Percentiles rank a stretch among this genome's conserved stretches.
Evolutionary conservation across 2,113 vertebrate genomes (phyloP).

Genomic region (Aix galericulata): DNA sequence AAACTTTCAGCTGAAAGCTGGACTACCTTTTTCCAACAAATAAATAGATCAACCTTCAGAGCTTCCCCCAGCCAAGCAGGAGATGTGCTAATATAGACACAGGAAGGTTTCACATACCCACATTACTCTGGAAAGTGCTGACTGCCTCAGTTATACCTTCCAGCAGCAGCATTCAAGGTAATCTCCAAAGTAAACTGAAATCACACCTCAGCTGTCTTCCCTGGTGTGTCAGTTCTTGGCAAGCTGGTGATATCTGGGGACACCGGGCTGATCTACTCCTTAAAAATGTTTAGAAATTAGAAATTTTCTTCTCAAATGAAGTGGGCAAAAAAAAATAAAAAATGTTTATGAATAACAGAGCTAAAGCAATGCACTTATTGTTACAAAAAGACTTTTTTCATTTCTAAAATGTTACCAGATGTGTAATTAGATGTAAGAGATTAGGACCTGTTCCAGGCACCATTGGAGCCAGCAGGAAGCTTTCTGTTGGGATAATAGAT

Average conservation of each 20-base stretch:
- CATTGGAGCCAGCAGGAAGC: not conserved
- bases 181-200: not conserved
- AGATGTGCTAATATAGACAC: not conserved
- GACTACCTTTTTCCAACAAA: not conserved
- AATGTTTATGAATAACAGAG: not conserved
- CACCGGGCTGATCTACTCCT: not conserved
- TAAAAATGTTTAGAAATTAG: not conserved
- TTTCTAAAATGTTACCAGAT: not conserved
- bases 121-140: not conserved
- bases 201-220: not conserved
- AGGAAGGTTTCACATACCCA: not conserved
- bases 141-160: not conserved
- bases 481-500: not conserved
- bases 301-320: not conserved
- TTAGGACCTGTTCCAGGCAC: not conserved
- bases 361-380: not conserved
- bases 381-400: not conserved
- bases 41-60: not conserved
- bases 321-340: not conserved
- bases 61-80: not conserved
- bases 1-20: not conserved
- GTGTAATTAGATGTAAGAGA: constrained; percentile 11
- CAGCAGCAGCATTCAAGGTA: not conserved
- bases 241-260: not conserved
- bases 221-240: not conserved